Conservation (phyloP, 1,140 invertebrate species). For the Cydia splendana region DNA sequence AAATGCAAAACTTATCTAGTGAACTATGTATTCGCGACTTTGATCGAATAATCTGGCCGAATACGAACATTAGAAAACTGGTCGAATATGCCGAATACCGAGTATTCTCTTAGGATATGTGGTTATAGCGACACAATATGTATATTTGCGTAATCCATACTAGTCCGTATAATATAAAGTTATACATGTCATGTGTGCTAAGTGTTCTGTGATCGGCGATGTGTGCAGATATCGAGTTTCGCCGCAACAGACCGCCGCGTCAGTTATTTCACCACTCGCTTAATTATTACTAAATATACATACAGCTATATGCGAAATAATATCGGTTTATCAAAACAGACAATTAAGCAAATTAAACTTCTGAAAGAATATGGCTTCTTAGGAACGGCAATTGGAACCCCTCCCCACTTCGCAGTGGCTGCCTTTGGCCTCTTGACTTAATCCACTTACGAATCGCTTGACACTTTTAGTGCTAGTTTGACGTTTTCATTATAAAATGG, state of each 20-base stretch:
- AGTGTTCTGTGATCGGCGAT: neutral
- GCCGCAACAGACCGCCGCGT: neutral
- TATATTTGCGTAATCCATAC: no score
- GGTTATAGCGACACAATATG: no score
- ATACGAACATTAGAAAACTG: no score
- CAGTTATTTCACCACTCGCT: neutral
- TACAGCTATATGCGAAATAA: neutral
- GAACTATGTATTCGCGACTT: no score
- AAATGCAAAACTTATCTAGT: no score
- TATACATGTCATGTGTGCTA: neutral
- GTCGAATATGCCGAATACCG: no score
- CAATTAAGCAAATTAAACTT: no score
- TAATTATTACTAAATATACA: neutral
- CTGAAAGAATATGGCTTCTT: no score
- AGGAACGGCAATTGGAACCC: neutral
- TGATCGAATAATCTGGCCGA: no score
- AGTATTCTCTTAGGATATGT: no score
- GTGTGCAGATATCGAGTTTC: slow-evolving; percentile 15
- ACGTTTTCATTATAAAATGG: neutral
- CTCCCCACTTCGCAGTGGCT: neutral
- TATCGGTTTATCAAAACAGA: no score
- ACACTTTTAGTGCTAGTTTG: slow-evolving; percentile 2
- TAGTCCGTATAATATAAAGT: neutral
- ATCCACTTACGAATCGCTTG: neutral
- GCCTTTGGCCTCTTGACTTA: neutral